Evolutionary conservation across 2,797 vertebrate species (phyloP).

Genomic region (Oreonectes daqikongensis): DNA sequence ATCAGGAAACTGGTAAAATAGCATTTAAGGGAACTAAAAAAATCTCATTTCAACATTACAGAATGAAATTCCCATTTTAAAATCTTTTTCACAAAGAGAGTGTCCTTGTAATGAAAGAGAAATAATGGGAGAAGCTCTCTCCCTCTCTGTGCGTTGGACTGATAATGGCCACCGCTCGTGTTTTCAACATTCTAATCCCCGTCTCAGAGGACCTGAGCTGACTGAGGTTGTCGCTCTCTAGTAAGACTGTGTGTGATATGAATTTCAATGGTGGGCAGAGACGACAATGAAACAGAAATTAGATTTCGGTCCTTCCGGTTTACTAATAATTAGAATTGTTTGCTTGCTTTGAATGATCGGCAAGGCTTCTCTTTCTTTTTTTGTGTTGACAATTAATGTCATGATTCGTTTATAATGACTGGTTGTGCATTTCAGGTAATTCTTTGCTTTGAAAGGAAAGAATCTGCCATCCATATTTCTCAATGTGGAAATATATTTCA

Average conservation of each 20-base stretch:
- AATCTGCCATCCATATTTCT: conserved; percentile 5
- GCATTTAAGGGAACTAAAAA: neutral
- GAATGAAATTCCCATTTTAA: neutral
- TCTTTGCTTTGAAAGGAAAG: neutral
- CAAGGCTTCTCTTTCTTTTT: neutral
- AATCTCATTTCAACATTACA: neutral
- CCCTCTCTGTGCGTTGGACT: conserved; percentile 6
- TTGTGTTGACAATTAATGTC: neutral
- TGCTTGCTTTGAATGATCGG: conserved; percentile 4
- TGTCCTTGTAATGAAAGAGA: neutral
- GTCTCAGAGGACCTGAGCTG: conserved; percentile 41
- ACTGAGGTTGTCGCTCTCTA: conserved; percentile 40
- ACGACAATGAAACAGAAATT: conserved; percentile 3
- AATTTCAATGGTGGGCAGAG: conserved; percentile 45
- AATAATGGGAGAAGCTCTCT: conserved; percentile 23
- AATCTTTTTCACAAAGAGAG: neutral
- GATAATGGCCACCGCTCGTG: conserved; percentile 27
- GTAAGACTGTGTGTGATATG: conserved; percentile 41
- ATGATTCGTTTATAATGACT: conserved; percentile 1
- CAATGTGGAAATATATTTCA: conserved; percentile 28
- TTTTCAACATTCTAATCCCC: conserved; percentile 40
- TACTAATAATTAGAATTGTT: conserved; percentile 1
- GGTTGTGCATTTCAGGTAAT: neutral
- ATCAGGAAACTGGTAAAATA: neutral
- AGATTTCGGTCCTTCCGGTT: neutral